Evolutionary conservation across 1,140 invertebrate species (phyloP).

Genomic region (Littorina saxatilis): DNA sequence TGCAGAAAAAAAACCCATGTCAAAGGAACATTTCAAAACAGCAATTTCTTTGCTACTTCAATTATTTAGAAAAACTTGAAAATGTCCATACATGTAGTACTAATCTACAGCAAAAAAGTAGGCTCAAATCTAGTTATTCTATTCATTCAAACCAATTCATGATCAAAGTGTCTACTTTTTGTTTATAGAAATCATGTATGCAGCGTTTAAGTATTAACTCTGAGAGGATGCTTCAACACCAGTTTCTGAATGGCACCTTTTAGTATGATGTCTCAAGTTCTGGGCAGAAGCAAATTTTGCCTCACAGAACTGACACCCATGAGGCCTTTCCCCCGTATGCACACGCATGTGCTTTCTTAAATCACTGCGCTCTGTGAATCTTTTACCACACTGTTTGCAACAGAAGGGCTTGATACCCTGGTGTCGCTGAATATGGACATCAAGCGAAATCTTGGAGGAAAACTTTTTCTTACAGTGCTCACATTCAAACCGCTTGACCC

Average conservation of each 20-base stretch:
- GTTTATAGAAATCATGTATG: no score
- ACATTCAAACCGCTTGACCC: conserved; percentile 64
- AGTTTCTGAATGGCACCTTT: neutral
- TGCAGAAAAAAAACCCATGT: no score
- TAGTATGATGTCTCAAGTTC: conserved; percentile 86
- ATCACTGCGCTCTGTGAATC: conserved; percentile 92
- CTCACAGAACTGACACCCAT: conserved; percentile 91
- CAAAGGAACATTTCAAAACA: no score
- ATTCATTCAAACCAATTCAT: no score
- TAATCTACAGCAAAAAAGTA: no score
- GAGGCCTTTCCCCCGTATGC: conserved; percentile 96
- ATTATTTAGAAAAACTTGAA: no score
- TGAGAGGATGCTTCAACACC: no score
- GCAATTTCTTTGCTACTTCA: no score
- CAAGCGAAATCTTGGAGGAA: conserved; percentile 20
- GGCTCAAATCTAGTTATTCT: no score
- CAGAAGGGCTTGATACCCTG: conserved; percentile 82
- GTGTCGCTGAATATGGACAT: conserved; percentile 38
- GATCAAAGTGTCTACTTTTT: no score
- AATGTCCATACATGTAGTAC: no score
- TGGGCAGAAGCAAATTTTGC: conserved; percentile 92
- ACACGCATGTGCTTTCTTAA: conserved; percentile 93
- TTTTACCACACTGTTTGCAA: conserved; percentile 88
- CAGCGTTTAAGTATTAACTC: no score
- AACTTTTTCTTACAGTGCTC: neutral